phyloP scores from a whole-genome alignment of 2,113 vertebrate species.

The Henicopernis longicauda region DNA sequence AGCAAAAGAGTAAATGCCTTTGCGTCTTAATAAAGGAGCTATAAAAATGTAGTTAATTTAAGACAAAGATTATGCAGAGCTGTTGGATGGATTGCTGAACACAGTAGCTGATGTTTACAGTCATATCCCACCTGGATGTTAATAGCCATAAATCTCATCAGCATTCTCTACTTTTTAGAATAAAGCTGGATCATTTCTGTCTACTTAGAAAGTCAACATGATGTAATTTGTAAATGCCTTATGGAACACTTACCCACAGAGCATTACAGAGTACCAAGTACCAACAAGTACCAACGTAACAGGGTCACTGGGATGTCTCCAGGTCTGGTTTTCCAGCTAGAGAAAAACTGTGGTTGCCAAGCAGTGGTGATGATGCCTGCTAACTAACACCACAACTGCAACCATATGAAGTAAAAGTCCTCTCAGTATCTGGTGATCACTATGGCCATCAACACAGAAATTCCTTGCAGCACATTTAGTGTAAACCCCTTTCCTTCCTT shows the following conservation, averaged over 20 bases:
- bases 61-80: not conserved
- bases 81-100: not conserved
- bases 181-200: not conserved
- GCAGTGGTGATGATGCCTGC: not conserved
- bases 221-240: not conserved
- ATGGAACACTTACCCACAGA: not conserved
- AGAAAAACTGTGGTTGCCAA: not conserved
- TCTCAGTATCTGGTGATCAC: not conserved
- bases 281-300: not conserved
- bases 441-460: not conserved
- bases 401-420: not conserved
- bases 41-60: not conserved
- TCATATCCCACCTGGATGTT: not conserved
- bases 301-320: not conserved
- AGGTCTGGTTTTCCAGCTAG: not conserved
- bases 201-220: not conserved
- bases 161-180: not conserved
- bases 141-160: not conserved
- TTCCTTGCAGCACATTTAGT: not conserved
- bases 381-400: not conserved
- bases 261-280: not conserved
- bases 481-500: not conserved
- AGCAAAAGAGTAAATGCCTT: not conserved
- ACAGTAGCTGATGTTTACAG: not conserved
- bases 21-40: not conserved